Conservation (phyloP, 2,888 invertebrate species). For the Cephus pygmeus region DNA sequence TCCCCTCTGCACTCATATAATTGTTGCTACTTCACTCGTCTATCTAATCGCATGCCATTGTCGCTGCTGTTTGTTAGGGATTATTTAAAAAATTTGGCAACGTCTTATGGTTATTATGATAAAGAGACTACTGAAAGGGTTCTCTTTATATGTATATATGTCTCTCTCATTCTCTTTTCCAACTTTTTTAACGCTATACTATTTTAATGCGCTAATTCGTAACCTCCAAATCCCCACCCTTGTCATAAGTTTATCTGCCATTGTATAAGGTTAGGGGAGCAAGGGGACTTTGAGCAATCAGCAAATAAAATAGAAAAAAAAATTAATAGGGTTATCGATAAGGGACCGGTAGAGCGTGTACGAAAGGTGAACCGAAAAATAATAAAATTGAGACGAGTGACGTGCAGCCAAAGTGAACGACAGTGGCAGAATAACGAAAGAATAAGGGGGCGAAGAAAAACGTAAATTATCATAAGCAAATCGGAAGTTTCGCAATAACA, state of each 20-base stretch:
- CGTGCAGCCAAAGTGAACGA: neutral
- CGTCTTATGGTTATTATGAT: neutral
- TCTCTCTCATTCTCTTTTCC: neutral
- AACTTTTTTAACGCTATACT: neutral
- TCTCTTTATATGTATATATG: neutral
- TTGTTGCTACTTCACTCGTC: neutral
- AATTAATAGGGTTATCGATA: neutral
- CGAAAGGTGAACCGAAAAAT: too few species aligned
- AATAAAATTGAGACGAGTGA: conserved; percentile 13
- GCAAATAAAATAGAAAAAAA: conserved; percentile 19
- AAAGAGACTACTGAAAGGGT: neutral
- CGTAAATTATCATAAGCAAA: neutral
- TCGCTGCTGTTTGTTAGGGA: neutral
- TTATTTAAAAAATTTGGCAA: neutral
- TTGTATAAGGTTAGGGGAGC: too few species aligned
- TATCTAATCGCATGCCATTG: neutral
- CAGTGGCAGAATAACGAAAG: conserved; percentile 30
- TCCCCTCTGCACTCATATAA: neutral
- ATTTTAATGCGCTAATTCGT: too few species aligned
- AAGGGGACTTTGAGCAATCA: conserved; percentile 29
- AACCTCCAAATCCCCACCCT: too few species aligned
- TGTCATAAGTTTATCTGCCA: too few species aligned
- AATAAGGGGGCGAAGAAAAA: conserved; percentile 17
- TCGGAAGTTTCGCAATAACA: conserved; percentile 35
- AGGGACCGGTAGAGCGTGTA: too few species aligned